phyloP scores from a whole-genome alignment of 2,113 vertebrate genomes.

The Perca flavescens region DNA sequence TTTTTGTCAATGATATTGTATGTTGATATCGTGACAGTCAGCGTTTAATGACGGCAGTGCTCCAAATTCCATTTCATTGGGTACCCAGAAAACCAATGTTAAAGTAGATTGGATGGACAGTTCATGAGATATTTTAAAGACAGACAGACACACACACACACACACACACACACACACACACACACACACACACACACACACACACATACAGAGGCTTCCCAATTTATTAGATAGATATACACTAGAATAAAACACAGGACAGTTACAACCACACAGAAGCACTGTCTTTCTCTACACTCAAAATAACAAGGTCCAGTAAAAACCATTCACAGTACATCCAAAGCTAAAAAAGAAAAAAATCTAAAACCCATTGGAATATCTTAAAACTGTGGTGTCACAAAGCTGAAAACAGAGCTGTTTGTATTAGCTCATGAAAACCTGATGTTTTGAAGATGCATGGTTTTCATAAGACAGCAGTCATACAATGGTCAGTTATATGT shows the following conservation, averaged over 20 bases:
- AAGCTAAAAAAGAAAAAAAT: neutral
- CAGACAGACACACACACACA: too few species aligned
- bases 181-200: too few species aligned
- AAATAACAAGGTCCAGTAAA: neutral
- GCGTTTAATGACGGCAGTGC: too few species aligned
- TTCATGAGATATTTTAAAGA: too few species aligned
- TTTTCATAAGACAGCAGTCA: neutral
- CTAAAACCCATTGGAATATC: neutral
- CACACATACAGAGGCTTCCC: too few species aligned
- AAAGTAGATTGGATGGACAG: too few species aligned
- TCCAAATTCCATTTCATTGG: too few species aligned
- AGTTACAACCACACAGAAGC: neutral
- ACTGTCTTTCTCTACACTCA: neutral
- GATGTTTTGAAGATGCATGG: neutral
- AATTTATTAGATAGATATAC: neutral
- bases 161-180: too few species aligned
- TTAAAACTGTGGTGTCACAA: conserved; percentile 11
- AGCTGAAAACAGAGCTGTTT: too few species aligned
- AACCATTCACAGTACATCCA: neutral
- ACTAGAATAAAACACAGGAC: conserved; percentile 25
- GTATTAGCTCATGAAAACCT: neutral
- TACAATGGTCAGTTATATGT: neutral
- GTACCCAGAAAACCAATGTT: too few species aligned
- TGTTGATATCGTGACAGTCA: too few species aligned
- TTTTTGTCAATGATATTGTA: too few species aligned